Evolutionary conservation across 2,113 vertebrate species (phyloP).

Genomic region (Orientallactaga bullata): DNA sequence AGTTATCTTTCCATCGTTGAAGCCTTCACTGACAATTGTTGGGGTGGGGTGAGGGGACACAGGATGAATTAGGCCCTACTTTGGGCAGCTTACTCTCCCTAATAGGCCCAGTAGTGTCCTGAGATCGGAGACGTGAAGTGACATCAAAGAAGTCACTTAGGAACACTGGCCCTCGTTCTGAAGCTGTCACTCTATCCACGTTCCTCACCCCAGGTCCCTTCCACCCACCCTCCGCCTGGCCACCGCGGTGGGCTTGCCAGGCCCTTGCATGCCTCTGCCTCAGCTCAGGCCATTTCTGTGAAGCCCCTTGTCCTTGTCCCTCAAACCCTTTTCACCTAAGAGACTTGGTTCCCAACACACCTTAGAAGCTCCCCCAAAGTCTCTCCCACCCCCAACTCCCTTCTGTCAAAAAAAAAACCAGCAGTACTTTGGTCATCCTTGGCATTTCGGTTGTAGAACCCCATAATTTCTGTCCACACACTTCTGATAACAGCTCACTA

Average conservation of each 20-base stretch:
- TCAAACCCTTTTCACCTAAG: neutral
- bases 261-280: neutral
- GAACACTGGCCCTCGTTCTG: neutral
- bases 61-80: neutral
- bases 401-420: neutral
- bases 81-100: neutral
- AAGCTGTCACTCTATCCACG: rapidly evolving
- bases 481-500: neutral
- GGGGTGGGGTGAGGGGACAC: neutral
- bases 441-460: neutral
- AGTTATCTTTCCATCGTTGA: neutral
- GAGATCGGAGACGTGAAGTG: neutral
- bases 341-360: neutral
- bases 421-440: neutral
- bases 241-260: neutral
- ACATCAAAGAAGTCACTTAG: neutral
- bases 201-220: neutral
- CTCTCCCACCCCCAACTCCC: too few relatives aligned
- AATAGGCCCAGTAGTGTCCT: neutral
- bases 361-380: neutral
- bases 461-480: neutral
- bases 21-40: neutral
- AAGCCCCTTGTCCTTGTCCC: neutral
- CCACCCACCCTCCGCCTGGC: neutral
- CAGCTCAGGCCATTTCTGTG: neutral